These are phyloP conservation scores for Lagria hirta DNA, from an alignment of 2,888 invertebrate genomes.

Conservation along the genomic window DNA sequence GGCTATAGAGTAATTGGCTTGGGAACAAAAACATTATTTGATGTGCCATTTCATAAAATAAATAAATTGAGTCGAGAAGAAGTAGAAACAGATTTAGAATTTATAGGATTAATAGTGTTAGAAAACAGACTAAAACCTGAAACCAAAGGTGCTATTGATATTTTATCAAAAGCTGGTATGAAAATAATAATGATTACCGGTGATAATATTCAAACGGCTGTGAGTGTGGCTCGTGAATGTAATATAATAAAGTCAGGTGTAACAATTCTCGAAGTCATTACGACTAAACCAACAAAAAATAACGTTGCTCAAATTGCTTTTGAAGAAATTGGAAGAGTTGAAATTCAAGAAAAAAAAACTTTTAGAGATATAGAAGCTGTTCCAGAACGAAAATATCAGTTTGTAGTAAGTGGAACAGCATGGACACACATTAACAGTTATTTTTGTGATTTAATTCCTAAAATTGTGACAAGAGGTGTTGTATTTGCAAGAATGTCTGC, in stretches of 20 bases:
- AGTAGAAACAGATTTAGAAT: constrained; percentile 79
- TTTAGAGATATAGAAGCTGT: constrained; percentile 24
- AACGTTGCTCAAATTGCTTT: constrained; percentile 33
- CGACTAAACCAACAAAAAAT: constrained; percentile 33
- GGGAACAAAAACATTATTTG: constrained; percentile 66
- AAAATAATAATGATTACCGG: constrained; percentile 96
- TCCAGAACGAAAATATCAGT: constrained; percentile 33
- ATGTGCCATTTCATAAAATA: constrained; percentile 66
- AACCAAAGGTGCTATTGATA: constrained; percentile 75
- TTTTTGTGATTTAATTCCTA: constrained; percentile 67
- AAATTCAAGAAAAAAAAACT: background rate
- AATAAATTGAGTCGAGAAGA: constrained; percentile 71
- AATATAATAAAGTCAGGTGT: constrained; percentile 61
- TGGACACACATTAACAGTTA: constrained; percentile 72
- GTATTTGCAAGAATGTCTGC: constrained; percentile 95
- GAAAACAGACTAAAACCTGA: constrained; percentile 93
- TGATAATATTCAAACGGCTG: constrained; percentile 88
- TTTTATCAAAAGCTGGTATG: constrained; percentile 80
- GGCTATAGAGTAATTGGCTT: constrained; percentile 88
- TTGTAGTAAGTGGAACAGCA: constrained; percentile 61
- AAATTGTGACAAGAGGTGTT: constrained; percentile 72
- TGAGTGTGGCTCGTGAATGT: constrained; percentile 90
- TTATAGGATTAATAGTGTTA: constrained; percentile 86
- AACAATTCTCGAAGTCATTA: constrained; percentile 39
- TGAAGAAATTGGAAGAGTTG: constrained; percentile 6